Conservation (phyloP, 2,797 vertebrate species). For the Etheostoma nigrum region DNA sequence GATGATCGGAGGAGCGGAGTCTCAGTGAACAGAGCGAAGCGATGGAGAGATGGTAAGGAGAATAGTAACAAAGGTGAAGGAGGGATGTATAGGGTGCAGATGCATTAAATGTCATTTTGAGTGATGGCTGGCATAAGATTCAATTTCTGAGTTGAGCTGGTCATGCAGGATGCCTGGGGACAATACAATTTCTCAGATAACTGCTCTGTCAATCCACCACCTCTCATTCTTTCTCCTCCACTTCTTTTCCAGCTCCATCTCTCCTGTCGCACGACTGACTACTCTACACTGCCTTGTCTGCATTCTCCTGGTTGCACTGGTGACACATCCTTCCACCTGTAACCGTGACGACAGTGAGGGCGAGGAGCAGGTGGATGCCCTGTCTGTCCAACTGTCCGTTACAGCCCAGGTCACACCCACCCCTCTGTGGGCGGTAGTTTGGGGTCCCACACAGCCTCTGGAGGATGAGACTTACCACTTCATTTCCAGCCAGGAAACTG, state of each 20-base stretch:
- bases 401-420: conserved; percentile 86
- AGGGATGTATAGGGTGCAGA: conserved; percentile 52
- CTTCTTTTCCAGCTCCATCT: conserved; percentile 83
- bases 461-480: conserved; percentile 87
- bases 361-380: conserved; percentile 79
- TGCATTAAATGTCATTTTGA: conserved; percentile 72
- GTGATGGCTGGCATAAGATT: conserved; percentile 62
- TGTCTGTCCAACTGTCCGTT: conserved; percentile 81
- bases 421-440: conserved; percentile 86
- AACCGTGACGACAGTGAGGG: conserved; percentile 76
- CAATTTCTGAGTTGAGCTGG: conserved; percentile 73
- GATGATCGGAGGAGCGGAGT: conserved; percentile 83
- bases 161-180: conserved; percentile 58
- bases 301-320: conserved; percentile 80
- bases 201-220: conserved; percentile 50
- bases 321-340: conserved; percentile 79
- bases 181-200: conserved; percentile 62
- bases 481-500: conserved; percentile 81
- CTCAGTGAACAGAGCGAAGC: conserved; percentile 86
- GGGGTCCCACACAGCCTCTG: conserved; percentile 86
- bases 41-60: conserved; percentile 89
- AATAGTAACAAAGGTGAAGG: conserved; percentile 61
- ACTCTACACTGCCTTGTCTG: conserved; percentile 77
- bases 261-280: conserved; percentile 83
- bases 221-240: conserved; percentile 55